Conservation (phyloP, 2,888 invertebrate genomes). For the Hypena proboscidalis region DNA sequence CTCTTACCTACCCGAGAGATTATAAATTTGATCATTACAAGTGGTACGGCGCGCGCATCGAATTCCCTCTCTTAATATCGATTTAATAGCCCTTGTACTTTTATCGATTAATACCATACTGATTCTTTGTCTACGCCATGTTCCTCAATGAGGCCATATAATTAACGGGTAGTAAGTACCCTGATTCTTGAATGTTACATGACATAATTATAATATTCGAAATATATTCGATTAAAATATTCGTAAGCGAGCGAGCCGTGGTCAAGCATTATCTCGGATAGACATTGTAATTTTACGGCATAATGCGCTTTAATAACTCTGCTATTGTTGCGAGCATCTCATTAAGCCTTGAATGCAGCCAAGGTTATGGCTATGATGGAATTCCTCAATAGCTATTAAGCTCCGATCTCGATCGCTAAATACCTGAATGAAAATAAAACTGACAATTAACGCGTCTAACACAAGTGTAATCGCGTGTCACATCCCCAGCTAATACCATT, state of each 20-base stretch:
- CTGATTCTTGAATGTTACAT: conserved; percentile 19
- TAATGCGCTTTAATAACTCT: conserved; percentile 54
- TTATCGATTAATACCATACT: conserved; percentile 70
- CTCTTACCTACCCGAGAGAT: conserved; percentile 81
- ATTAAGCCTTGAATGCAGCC: conserved; percentile 42
- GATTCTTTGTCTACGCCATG: conserved; percentile 62
- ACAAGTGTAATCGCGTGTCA: conserved; percentile 60
- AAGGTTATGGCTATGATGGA: conserved; percentile 59
- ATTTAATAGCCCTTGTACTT: conserved; percentile 74
- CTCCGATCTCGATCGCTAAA: conserved; percentile 53
- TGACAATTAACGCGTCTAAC: conserved; percentile 60
- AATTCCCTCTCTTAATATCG: conserved; percentile 77
- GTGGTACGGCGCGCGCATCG: conserved; percentile 76
- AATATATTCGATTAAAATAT: conserved; percentile 37
- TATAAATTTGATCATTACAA: conserved; percentile 84
- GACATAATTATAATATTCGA: conserved; percentile 48
- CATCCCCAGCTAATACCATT: conserved; percentile 53
- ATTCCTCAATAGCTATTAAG: conserved; percentile 63
- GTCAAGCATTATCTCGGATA: conserved; percentile 52
- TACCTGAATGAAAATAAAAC: conserved; percentile 56
- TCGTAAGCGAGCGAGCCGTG: conserved; percentile 34
- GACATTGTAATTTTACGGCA: conserved; percentile 66
- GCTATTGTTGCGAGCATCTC: conserved; percentile 49
- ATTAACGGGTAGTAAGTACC: conserved; percentile 46
- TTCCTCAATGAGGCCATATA: conserved; percentile 51